These are phyloP conservation scores for Lucilia sericata DNA, from an alignment of 1,140 invertebrate species.

Conservation along the genomic window DNA sequence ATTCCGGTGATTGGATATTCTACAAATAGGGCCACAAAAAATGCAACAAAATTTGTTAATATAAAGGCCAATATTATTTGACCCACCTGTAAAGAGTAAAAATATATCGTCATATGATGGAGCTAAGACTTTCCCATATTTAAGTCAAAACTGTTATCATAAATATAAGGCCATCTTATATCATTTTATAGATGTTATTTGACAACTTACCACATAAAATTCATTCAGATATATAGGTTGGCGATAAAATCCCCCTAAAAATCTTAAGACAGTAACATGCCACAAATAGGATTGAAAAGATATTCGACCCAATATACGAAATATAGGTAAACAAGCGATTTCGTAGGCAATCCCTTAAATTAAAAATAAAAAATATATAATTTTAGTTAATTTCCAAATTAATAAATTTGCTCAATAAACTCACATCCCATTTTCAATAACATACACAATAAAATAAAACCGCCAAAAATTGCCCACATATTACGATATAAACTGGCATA, in stretches of 20 bases:
- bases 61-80: not conserved
- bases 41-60: constrained; percentile 1
- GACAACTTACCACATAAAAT: constrained; percentile 29
- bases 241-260: constrained; percentile 2
- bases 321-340: not conserved
- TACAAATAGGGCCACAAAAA: not conserved
- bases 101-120: no score
- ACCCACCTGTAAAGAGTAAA: not conserved
- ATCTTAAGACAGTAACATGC: not conserved
- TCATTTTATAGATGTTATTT: no score
- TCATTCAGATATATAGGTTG: constrained; percentile 11
- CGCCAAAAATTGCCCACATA: not conserved
- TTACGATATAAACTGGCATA: constrained; percentile 11
- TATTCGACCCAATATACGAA: constrained; percentile 33
- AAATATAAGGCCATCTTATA: no score
- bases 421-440: constrained; percentile 8
- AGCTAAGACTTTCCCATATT: no score
- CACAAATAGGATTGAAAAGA: constrained; percentile 21
- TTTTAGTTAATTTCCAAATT: not conserved
- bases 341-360: constrained; percentile 32
- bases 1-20: not conserved
- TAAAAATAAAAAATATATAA: not conserved
- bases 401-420: not conserved
- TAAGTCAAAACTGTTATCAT: no score
- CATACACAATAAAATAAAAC: constrained; percentile 3